A percentile compares a stretch with the other conserved stretches of the same genome.
phyloP scores from a whole-genome alignment of 2,113 vertebrate genomes.

The Gavia stellata region DNA sequence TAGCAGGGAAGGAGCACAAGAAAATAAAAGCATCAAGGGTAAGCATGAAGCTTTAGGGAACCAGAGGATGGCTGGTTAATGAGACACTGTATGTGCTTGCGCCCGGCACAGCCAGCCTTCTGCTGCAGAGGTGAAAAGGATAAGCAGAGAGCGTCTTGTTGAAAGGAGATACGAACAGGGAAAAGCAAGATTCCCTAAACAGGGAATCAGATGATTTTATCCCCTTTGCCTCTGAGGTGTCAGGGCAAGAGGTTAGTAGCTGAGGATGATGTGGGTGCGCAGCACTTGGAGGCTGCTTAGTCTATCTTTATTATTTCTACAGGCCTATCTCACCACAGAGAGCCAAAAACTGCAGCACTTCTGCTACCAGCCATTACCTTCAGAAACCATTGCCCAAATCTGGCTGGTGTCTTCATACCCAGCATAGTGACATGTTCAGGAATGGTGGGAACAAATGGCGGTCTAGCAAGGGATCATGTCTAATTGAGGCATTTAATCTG shows the following conservation, averaged over 20 bases:
- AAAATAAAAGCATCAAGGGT: neutral
- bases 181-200: neutral
- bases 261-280: neutral
- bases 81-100: rapidly evolving
- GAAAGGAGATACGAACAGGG: neutral
- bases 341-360: neutral
- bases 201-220: neutral
- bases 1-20: neutral
- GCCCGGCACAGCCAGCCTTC: neutral
- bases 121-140: neutral
- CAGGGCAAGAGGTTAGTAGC: neutral
- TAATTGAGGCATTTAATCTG: neutral
- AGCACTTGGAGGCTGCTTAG: neutral
- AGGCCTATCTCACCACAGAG: neutral
- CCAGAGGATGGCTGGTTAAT: neutral
- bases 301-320: neutral
- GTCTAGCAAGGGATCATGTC: neutral
- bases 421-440: neutral
- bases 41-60: neutral
- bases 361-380: neutral
- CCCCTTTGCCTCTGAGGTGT: neutral
- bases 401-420: neutral
- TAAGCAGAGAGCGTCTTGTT: neutral
- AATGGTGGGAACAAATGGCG: neutral
- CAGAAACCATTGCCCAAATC: neutral